Evolutionary conservation across 2,113 vertebrate species (phyloP).

Genomic region (Mesoclemmys tuberculata): DNA sequence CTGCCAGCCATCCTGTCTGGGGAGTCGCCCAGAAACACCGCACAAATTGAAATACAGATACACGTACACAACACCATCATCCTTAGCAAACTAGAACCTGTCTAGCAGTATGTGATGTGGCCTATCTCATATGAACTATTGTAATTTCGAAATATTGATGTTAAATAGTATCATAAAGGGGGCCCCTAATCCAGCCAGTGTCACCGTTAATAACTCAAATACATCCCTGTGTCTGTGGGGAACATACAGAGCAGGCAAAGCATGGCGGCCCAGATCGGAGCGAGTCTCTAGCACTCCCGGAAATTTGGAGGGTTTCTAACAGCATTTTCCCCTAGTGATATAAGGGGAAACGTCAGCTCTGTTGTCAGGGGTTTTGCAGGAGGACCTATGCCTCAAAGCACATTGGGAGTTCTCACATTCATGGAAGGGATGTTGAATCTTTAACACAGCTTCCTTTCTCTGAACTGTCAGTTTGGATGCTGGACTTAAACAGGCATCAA

Average conservation of each 20-base stretch:
- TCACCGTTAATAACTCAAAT: background rate
- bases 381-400: background rate
- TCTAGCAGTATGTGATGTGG: no score
- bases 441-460: background rate
- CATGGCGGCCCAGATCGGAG: accelerated
- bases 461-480: no score
- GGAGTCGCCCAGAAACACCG: no score
- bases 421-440: background rate
- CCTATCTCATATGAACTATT: no score
- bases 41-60: no score
- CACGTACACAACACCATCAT: no score
- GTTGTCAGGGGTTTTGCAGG: background rate
- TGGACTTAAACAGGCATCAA: background rate
- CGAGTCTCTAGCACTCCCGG: background rate
- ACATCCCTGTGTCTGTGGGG: background rate
- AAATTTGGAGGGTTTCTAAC: background rate
- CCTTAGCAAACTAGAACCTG: no score
- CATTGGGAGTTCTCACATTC: background rate
- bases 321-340: background rate
- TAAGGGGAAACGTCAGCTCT: background rate
- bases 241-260: background rate
- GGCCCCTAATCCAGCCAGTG: no score
- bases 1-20: no score
- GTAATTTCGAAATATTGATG: no score
- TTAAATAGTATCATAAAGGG: no score